Evolutionary conservation across 2,113 vertebrate species (phyloP).

Genomic region (Piprites chloris): DNA sequence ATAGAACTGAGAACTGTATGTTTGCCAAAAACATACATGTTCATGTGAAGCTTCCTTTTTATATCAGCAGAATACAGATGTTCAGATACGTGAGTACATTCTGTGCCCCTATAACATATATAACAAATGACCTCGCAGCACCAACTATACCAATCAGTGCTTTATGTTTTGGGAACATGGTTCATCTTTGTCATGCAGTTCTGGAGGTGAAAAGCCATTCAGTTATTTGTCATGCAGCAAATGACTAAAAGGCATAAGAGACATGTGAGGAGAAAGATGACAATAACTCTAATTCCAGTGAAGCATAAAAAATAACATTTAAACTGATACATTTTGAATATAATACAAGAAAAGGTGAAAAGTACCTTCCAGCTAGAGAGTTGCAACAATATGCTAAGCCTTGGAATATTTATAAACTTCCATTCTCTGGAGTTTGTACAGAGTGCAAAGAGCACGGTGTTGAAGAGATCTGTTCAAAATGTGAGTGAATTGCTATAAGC

Average conservation of each 20-base stretch:
- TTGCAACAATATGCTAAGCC: neutral
- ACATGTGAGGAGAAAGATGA: neutral
- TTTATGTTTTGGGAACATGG: neutral
- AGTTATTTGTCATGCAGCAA: slow-evolving; percentile 18
- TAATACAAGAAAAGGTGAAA: slow-evolving; percentile 22
- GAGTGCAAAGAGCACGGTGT: neutral
- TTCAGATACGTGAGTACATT: neutral
- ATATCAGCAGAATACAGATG: neutral
- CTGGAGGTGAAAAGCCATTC: slow-evolving; percentile 28
- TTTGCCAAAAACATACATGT: neutral
- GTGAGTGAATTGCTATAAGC: neutral
- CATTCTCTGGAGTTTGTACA: neutral
- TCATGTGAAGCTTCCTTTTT: neutral
- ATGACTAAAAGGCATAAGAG: slow-evolving; percentile 34
- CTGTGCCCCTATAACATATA: neutral
- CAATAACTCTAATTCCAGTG: slow-evolving; percentile 52
- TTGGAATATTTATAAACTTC: neutral
- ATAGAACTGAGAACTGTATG: neutral
- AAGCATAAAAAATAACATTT: slow-evolving; percentile 28
- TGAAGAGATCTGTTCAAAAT: neutral
- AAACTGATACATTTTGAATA: slow-evolving; percentile 23
- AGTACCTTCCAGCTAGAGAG: neutral
- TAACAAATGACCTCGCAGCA: slow-evolving; percentile 2
- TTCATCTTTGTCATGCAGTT: neutral
- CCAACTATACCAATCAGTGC: neutral